phyloP scores from a whole-genome alignment of 2,113 vertebrate genomes.

The Puffinus mauretanicus region DNA sequence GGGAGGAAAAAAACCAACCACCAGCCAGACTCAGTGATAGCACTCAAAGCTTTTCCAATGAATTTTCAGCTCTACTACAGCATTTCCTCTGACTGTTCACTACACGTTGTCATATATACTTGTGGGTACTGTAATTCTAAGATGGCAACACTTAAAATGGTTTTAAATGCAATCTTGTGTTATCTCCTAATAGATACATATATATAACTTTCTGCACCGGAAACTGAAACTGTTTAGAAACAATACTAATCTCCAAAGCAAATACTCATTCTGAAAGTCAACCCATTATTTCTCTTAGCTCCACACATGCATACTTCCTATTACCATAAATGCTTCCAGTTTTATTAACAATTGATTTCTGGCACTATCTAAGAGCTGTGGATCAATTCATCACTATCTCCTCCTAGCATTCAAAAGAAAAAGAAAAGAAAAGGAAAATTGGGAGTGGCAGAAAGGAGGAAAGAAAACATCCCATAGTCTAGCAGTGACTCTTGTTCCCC shows the following conservation, averaged over 20 bases:
- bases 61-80: not conserved
- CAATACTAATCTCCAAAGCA: not conserved
- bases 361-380: not conserved
- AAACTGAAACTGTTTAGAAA: not conserved
- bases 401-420: not conserved
- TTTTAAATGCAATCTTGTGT: not conserved
- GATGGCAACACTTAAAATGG: not conserved
- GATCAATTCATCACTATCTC: not conserved
- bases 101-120: not conserved
- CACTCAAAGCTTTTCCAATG: not conserved
- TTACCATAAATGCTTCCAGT: not conserved
- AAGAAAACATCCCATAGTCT: not conserved
- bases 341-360: not conserved
- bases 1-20: not conserved
- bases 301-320: not conserved
- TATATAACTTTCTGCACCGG: not conserved
- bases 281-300: not conserved
- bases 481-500: not conserved
- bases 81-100: not conserved
- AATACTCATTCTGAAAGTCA: not conserved
- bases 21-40: not conserved
- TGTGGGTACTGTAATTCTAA: not conserved
- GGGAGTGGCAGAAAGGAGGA: not conserved
- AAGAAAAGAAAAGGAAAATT: not conserved
- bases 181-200: not conserved